Percentiles rank a stretch among this genome's conserved stretches.
Conservation (phyloP, 2,888 invertebrate genomes). For the Fragum fragum region DNA sequence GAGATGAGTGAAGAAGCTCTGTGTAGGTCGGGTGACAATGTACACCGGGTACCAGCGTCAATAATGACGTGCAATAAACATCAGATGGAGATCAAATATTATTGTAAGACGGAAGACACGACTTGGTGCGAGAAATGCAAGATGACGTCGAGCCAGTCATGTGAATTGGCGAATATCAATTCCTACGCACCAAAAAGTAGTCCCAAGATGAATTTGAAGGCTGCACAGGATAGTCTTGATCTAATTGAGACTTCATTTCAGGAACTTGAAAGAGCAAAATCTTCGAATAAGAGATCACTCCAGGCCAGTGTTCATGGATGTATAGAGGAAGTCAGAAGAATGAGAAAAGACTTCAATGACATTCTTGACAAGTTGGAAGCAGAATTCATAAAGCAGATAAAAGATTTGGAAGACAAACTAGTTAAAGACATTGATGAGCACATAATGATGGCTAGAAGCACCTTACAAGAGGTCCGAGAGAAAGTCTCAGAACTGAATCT, state of each 20-base stretch:
- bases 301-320: background rate
- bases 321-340: background rate
- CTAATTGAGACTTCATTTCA: background rate
- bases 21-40: background rate
- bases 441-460: background rate
- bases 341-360: background rate
- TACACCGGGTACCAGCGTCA: background rate
- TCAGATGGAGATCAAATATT: background rate
- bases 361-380: background rate
- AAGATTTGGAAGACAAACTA: background rate
- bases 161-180: background rate
- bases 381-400: background rate
- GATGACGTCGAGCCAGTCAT: background rate
- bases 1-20: background rate
- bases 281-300: background rate
- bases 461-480: background rate
- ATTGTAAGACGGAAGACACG: background rate
- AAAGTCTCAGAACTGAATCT: background rate
- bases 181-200: background rate
- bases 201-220: background rate
- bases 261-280: background rate
- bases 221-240: background rate
- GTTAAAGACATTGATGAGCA: background rate
- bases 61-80: constrained; percentile 8
- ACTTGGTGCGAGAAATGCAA: background rate